Percentiles rank a stretch among this genome's conserved stretches.
Evolutionary conservation across 2,113 vertebrate species (phyloP).

Genomic region (Crypturellus undulatus): DNA sequence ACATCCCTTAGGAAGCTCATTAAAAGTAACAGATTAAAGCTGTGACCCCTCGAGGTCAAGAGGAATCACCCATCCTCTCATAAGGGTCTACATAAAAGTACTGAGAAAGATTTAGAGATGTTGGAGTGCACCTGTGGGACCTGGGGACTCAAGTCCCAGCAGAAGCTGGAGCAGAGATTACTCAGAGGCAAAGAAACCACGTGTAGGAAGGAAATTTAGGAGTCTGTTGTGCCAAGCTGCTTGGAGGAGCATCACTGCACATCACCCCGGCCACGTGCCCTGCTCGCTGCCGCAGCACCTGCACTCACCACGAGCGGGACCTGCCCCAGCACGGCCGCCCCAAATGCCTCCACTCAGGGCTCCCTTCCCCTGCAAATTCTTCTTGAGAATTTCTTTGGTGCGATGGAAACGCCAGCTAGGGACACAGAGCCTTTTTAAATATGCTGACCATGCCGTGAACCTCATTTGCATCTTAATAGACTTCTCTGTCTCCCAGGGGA

Average conservation of each 20-base stretch:
- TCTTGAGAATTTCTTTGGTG: conserved; percentile 1
- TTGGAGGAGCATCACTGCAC: too few species aligned
- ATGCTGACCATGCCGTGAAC: conserved; percentile 44
- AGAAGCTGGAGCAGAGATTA: not conserved
- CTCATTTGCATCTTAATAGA: conserved; percentile 61
- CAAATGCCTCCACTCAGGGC: not conserved
- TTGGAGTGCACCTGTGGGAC: not conserved
- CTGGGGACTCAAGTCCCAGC: not conserved
- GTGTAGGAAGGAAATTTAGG: too few species aligned
- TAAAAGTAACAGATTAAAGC: not conserved
- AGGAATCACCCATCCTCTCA: not conserved
- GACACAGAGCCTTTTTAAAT: conserved; percentile 14
- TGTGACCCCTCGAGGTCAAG: not conserved
- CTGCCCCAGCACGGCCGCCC: too few species aligned
- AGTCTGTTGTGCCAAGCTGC: too few species aligned
- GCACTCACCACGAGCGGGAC: too few species aligned
- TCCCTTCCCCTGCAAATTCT: not conserved
- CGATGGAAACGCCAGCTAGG: not conserved
- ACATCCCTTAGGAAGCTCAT: not conserved
- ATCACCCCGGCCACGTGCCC: too few species aligned
- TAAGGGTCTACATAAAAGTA: not conserved
- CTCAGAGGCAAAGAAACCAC: too few species aligned
- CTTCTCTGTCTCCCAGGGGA: not conserved
- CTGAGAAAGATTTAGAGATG: not conserved
- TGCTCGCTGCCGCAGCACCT: too few species aligned